Base-by-base conservation (phyloP, 2,888 invertebrate genomes). In the Epirrhoe tristata region DNA sequence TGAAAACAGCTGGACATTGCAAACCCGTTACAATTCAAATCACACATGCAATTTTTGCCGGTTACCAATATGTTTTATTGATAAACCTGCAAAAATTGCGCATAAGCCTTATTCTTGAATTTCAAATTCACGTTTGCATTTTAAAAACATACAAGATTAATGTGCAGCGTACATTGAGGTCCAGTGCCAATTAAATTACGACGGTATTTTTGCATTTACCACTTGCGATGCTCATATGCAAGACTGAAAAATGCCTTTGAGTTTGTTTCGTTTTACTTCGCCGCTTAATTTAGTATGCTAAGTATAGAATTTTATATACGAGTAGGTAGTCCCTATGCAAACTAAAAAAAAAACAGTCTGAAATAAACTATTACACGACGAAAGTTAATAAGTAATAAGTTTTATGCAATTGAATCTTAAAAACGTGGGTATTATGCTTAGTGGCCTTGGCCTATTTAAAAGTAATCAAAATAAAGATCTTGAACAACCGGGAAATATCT, bases 171-270 rank as follows among this genome's bases (percentile, higher is more conserved):
- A 46, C 51, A 31, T 65, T 59, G 65, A 62, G 60, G 66, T 65
- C 55, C 65, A 64, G 39, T 16, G 57, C 69, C 71, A 71, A 71
- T 71, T 71, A 69, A 67, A 67, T 65, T 62, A 46, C 58, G 60
- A 55, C 58, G 55, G n/a, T 52, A 66, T 58, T 64, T 63, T 57
- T 67, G 34, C 17, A 58, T 52, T 50, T 59, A 59, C 59, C 59
- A 53, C 52, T 62, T 50, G 46, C 52, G n/a, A 43, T 53, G 56
- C 14, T 51, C 39, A 50, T 50, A 50, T 64, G 46, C 50, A 46
- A 14, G n/a, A 16, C 31, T 67, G 59, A 63, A 56, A 60, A 59
- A 59, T 58, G 17, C 24, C 3, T 51, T 58, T 10, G 39, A 8
- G 31, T 48, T 56, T 52, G 36, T 31, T 48, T 58, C 17, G 39